Conservation (phyloP, 2,888 invertebrate genomes). For the Melangyna quadrimaculata region DNA sequence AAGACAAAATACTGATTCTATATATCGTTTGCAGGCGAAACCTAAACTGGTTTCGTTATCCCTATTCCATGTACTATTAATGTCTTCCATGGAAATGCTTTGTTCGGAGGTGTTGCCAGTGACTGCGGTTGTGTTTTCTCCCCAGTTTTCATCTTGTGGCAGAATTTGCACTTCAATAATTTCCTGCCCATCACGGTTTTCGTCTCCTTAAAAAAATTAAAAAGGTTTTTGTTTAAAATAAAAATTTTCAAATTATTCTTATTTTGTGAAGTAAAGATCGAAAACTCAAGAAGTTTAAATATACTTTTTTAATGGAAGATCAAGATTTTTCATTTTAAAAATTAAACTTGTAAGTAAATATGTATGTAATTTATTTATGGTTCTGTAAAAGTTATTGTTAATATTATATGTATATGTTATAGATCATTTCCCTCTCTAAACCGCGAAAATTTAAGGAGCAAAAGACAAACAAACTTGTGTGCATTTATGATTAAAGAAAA, state of each 20-base stretch:
- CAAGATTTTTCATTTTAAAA: no score
- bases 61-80: slow-evolving; percentile 91
- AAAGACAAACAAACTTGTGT: no score
- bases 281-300: no score
- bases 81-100: slow-evolving; percentile 95
- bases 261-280: no score
- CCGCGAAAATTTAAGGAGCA: no score
- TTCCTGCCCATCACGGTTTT: slow-evolving; percentile 90
- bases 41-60: slow-evolving; percentile 88
- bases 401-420: no score
- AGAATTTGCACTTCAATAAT: slow-evolving; percentile 97
- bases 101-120: slow-evolving; percentile 98
- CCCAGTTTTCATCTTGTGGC: slow-evolving; percentile 99
- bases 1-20: slow-evolving; percentile 90
- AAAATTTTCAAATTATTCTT: background rate
- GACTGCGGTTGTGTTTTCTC: slow-evolving; percentile 98
- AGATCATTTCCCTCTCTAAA: no score
- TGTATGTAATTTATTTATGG: no score
- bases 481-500: no score
- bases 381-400: no score
- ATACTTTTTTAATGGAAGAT: no score
- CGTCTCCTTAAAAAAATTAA: slow-evolving; percentile 82
- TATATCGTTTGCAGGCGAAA: slow-evolving; percentile 90
- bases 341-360: no score
- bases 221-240: background rate